Evolutionary conservation across 2,113 vertebrate species (phyloP), one percentile per base, ranked within the genome.

Genomic region (Monarcha castaneiventris): DNA sequence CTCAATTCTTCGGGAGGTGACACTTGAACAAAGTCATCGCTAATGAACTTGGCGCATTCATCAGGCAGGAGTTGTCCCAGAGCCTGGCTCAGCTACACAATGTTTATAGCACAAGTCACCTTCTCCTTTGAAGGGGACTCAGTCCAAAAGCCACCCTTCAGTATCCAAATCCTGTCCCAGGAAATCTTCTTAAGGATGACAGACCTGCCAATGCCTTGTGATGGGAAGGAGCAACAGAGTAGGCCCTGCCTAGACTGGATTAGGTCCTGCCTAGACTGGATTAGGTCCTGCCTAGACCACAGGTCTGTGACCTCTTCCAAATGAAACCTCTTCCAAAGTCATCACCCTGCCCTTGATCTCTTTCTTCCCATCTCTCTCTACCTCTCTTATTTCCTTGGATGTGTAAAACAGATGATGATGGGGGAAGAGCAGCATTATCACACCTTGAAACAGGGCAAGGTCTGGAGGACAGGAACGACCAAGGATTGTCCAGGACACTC

Each of bases 161-260:
- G 39, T 6, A 43, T 29, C 84, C 87, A 75, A 74, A 63, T 33
- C 68, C 46, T 33, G 10, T 26, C 15, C 44, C 43, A 37, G 52
- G 22, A 44, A 82, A 73, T 15, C 5, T 2, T 13, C 55, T 51
- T 12, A 26, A 85, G 46, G 54, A 46, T 3, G 21, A 48, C 0
- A 10, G 71, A 35, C 9, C 20, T 27, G 7, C 15, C 11, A 78
- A 26, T 0, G 0, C 52, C 30, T 30, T 23, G 10, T 13, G 59
- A 66, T 6, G 59, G 41, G 75, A 64, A 58, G 54, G 29, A 66
- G 32, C 41, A 30, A 25, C 25, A 64, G 22, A 3, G 39, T 5
- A 21, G 21, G 26, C 48, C 33, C 59, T 80, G 49, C 71, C 78
- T 19, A 32, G 43, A 48, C 26, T 14, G 23, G 10, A 12, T 21